Conservation (phyloP, 2,113 vertebrate genomes). For the Dromiciops gliroides region DNA sequence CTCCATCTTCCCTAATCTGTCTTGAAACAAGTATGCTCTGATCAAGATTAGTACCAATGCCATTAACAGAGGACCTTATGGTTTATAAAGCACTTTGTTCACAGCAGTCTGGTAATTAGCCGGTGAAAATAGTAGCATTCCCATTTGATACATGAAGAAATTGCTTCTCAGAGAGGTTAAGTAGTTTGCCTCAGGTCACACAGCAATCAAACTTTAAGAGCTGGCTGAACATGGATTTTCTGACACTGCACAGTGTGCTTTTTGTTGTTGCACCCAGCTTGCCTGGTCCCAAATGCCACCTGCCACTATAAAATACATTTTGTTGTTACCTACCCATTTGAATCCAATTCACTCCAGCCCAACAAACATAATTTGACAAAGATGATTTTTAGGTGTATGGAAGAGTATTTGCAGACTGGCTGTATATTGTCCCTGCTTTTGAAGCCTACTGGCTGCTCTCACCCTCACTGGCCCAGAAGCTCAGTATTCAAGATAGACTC, state of each 20-base stretch:
- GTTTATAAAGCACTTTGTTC: not conserved
- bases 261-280: not conserved
- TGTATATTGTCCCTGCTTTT: not conserved
- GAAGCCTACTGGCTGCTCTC: slow-evolving; percentile 28
- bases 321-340: not conserved
- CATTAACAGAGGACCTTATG: not conserved
- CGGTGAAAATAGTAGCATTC: not conserved
- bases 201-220: not conserved
- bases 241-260: not conserved
- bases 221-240: not conserved
- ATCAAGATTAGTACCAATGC: not conserved
- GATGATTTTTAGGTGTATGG: slow-evolving; percentile 8
- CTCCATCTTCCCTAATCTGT: not conserved
- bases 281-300: not conserved
- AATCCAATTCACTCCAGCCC: not conserved
- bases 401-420: not conserved
- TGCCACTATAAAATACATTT: not conserved
- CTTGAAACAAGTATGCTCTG: not conserved
- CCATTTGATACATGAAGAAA: not conserved
- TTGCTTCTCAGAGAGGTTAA: not conserved
- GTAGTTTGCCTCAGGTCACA: not conserved
- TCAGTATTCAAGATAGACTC: slow-evolving; percentile 47
- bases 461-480: slow-evolving; percentile 46
- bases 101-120: not conserved
- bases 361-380: slow-evolving; percentile 7